phyloP scores from a whole-genome alignment of 2,113 vertebrate genomes.

The Ursus arctos region DNA sequence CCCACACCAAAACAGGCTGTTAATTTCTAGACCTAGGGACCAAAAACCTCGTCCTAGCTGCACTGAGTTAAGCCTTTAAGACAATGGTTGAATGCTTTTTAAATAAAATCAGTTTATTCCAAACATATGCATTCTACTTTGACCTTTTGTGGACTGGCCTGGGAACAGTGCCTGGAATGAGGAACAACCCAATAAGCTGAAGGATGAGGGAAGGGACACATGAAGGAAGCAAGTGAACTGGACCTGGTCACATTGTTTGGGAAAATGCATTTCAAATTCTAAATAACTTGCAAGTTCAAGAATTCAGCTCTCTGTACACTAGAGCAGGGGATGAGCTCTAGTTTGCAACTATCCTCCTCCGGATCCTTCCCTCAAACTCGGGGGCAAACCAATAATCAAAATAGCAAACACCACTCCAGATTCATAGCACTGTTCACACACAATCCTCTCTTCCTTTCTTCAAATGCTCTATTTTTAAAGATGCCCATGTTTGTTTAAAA shows the following conservation, averaged over 20 bases:
- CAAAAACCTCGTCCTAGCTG: neutral
- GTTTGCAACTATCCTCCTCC: neutral
- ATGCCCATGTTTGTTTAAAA: neutral
- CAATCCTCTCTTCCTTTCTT: neutral
- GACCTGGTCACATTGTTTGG: neutral
- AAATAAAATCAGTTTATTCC: neutral
- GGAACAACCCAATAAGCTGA: neutral
- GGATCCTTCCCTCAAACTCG: neutral
- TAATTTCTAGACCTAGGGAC: neutral
- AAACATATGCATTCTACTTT: neutral
- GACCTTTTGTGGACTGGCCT: neutral
- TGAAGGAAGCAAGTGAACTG: neutral
- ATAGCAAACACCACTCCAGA: neutral
- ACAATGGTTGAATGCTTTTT: neutral
- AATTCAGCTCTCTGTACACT: neutral
- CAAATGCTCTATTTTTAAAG: constrained; percentile 14
- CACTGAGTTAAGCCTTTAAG: neutral
- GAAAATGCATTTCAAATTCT: constrained; percentile 19
- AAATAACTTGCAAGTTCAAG: neutral
- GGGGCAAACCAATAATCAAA: neutral
- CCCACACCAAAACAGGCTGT: neutral
- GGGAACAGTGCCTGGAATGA: neutral
- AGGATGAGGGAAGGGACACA: neutral
- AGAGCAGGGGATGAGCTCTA: neutral
- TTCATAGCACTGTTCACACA: neutral